Conservation (phyloP, 1,140 invertebrate genomes). For the Drosophila paulistorum region DNA sequence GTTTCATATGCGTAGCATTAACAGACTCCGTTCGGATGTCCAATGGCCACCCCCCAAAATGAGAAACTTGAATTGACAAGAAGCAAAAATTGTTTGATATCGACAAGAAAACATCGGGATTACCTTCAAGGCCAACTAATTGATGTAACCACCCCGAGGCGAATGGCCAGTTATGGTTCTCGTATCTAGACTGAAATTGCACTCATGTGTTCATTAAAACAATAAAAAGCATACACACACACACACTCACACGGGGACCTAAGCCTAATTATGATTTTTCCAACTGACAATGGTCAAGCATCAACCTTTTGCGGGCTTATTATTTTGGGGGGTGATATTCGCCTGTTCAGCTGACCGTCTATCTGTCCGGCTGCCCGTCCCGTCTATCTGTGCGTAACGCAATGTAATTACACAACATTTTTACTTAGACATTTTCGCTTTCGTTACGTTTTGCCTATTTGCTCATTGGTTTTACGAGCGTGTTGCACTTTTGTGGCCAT, state of each 20-base stretch:
- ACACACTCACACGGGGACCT: conserved; percentile 27
- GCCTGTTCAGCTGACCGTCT: background rate
- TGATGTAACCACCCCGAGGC: background rate
- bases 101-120: conserved; percentile 24
- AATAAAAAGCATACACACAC: conserved; percentile 68
- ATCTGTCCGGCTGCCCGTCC: conserved; percentile 60
- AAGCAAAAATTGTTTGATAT: conserved; percentile 47
- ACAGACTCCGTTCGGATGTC: background rate
- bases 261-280: conserved; percentile 78
- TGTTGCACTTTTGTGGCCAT: conserved; percentile 59
- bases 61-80: conserved; percentile 10
- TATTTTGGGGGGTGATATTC: conserved; percentile 47
- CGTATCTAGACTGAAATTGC: conserved; percentile 44
- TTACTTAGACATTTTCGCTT: conserved; percentile 68
- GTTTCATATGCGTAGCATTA: background rate
- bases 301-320: conserved; percentile 39
- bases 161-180: conserved; percentile 6
- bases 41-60: background rate
- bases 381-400: conserved; percentile 78
- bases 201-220: conserved; percentile 78
- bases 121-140: conserved; percentile 15
- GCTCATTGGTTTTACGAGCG: conserved; percentile 27
- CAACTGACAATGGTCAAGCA: conserved; percentile 69
- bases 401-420: conserved; percentile 80
- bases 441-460: conserved; percentile 33